These are phyloP conservation scores for Xenotilapia longispinis DNA, from an alignment of 2,113 vertebrate species.

Conservation along the genomic window DNA sequence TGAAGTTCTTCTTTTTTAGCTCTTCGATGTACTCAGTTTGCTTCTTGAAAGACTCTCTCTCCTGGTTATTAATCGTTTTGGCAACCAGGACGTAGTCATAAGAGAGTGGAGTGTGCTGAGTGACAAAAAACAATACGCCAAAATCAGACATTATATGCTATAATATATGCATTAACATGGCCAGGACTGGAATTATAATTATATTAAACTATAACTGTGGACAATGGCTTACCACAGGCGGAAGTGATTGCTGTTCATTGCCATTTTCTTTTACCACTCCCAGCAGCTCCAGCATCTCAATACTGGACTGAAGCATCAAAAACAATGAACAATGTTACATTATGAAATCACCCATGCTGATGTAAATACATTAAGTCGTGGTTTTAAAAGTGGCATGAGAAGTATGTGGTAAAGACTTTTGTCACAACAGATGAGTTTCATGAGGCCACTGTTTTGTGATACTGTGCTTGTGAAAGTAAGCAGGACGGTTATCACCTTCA, in stretches of 20 bases:
- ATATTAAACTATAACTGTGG: background rate
- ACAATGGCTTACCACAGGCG: conserved; percentile 51
- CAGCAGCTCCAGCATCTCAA: conserved; percentile 64
- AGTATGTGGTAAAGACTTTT: background rate
- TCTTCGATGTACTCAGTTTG: conserved; percentile 71
- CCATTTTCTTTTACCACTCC: conserved; percentile 69
- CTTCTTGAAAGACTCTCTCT: conserved; percentile 38
- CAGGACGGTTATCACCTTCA: background rate
- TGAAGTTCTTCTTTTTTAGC: conserved; percentile 74
- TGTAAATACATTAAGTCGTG: background rate
- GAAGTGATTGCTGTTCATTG: conserved; percentile 21
- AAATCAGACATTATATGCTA: background rate
- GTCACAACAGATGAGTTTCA: background rate
- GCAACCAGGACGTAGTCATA: conserved; percentile 85
- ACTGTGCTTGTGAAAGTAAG: background rate
- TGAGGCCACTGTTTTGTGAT: background rate
- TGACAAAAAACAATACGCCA: background rate
- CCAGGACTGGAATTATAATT: background rate
- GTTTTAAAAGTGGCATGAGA: background rate
- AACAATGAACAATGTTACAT: background rate
- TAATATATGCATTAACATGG: background rate
- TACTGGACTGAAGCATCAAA: conserved; percentile 49
- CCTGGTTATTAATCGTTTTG: background rate
- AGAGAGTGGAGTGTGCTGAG: conserved; percentile 50
- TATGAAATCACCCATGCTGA: background rate